Evolutionary conservation across 2,888 invertebrate species (phyloP).

Genomic region (Apoderus coryli): DNA sequence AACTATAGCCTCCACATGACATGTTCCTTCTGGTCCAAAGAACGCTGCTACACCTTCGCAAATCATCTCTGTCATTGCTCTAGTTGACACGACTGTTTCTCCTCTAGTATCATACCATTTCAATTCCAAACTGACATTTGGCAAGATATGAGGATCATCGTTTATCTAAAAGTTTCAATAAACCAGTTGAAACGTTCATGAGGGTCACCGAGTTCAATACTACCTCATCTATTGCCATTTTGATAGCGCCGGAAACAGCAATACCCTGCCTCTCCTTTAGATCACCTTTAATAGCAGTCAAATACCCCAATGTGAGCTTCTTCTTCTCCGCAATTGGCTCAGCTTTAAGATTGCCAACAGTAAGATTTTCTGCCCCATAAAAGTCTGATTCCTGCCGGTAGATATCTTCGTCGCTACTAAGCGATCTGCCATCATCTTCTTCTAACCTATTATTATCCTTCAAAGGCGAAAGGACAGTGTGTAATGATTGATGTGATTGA

Average conservation of each 20-base stretch:
- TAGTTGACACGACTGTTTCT: constrained; percentile 70
- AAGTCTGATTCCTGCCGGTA: too few species aligned
- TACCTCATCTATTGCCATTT: constrained; percentile 77
- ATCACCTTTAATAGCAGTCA: constrained; percentile 60
- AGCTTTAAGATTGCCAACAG: constrained; percentile 33
- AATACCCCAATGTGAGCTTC: constrained; percentile 67
- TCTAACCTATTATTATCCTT: too few species aligned
- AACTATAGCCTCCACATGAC: constrained; percentile 88
- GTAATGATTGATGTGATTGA: too few species aligned
- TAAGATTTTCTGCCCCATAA: constrained; percentile 17
- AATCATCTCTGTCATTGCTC: constrained; percentile 79
- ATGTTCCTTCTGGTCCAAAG: constrained; percentile 90
- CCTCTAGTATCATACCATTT: constrained; percentile 77
- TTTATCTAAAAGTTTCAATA: constrained; percentile 67
- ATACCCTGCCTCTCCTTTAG: constrained; percentile 70
- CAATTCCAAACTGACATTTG: constrained; percentile 50
- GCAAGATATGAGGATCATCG: constrained; percentile 49
- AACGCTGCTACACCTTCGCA: constrained; percentile 81
- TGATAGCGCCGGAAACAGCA: constrained; percentile 79
- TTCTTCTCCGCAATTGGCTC: constrained; percentile 41
- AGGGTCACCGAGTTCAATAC: too few species aligned
- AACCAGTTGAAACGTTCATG: too few species aligned
- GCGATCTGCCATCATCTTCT: too few species aligned
- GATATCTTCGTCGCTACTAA: too few species aligned
- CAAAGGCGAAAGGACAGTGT: too few species aligned